phyloP scores from a whole-genome alignment of 2,113 vertebrate genomes.

The Callocephalon fimbriatum region DNA sequence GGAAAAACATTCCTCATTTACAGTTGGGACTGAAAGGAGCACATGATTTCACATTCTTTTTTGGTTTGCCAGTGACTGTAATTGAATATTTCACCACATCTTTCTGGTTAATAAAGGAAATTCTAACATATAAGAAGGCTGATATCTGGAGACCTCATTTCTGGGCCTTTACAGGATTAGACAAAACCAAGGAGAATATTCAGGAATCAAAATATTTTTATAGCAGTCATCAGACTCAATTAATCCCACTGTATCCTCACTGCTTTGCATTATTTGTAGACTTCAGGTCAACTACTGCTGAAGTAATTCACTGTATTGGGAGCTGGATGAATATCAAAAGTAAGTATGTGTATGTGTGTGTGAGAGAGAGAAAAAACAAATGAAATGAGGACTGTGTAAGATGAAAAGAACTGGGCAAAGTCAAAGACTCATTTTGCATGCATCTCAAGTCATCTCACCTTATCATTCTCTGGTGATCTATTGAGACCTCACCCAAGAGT shows the following conservation, averaged over 20 bases:
- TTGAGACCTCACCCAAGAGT: neutral
- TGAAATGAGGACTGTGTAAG: neutral
- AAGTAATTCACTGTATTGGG: neutral
- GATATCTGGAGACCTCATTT: neutral
- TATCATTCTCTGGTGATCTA: rapidly evolving
- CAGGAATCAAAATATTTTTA: neutral
- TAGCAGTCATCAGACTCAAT: neutral
- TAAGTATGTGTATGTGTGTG: no score
- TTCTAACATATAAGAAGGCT: neutral
- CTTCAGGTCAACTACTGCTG: neutral
- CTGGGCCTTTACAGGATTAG: neutral
- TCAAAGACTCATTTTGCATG: rapidly evolving
- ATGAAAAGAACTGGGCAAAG: neutral
- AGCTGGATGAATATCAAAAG: neutral
- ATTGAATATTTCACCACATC: neutral
- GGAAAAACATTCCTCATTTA: neutral
- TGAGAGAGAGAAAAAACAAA: neutral
- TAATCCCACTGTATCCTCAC: neutral
- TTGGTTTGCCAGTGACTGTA: neutral
- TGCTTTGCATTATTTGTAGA: neutral
- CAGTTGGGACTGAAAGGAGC: neutral
- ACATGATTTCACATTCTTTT: neutral
- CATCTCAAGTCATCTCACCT: neutral
- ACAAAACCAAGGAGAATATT: neutral
- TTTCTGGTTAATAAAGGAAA: neutral